Percentiles rank a stretch among this genome's conserved stretches.
phyloP scores from a whole-genome alignment of 2,888 invertebrate species.

The Atherix ibis region DNA sequence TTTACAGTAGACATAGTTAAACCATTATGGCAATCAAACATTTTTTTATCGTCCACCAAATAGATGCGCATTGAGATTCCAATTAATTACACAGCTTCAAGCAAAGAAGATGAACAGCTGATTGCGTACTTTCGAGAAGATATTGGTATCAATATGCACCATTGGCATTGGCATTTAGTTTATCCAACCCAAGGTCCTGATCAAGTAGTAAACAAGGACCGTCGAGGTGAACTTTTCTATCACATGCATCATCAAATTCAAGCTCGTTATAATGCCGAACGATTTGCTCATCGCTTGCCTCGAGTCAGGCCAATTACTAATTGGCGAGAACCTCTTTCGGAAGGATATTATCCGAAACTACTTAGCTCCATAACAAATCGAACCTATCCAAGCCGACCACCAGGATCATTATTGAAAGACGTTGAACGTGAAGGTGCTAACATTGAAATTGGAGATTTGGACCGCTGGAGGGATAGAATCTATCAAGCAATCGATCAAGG shows the following conservation, averaged over 20 bases:
- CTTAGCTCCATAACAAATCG: constrained; percentile 50
- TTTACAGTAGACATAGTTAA: not conserved
- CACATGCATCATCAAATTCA: constrained; percentile 53
- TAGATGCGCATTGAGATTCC: constrained; percentile 47
- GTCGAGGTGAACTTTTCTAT: constrained; percentile 56
- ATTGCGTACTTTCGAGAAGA: constrained; percentile 76
- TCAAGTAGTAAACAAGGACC: constrained; percentile 52
- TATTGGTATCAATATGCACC: constrained; percentile 70
- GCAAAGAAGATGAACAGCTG: constrained; percentile 60
- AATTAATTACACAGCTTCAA: constrained; percentile 56
- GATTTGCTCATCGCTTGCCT: constrained; percentile 51
- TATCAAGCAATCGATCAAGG: constrained; percentile 61
- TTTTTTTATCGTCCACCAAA: not conserved
- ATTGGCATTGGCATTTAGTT: constrained; percentile 86
- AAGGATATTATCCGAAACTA: constrained; percentile 71
- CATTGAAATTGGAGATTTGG: constrained; percentile 41
- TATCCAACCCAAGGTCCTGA: constrained; percentile 54
- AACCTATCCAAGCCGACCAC: constrained; percentile 54
- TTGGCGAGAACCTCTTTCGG: constrained; percentile 50
- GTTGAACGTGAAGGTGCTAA: constrained; percentile 49
- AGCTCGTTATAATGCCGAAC: constrained; percentile 57
- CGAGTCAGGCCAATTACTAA: constrained; percentile 48
- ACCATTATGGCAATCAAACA: too few species aligned
- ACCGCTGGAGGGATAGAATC: constrained; percentile 58
- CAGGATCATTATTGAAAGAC: constrained; percentile 43